A percentile compares a stretch with the other conserved stretches of the same genome.
phyloP scores from a whole-genome alignment of 2,888 invertebrate genomes.

The Pterostichus madidus region DNA sequence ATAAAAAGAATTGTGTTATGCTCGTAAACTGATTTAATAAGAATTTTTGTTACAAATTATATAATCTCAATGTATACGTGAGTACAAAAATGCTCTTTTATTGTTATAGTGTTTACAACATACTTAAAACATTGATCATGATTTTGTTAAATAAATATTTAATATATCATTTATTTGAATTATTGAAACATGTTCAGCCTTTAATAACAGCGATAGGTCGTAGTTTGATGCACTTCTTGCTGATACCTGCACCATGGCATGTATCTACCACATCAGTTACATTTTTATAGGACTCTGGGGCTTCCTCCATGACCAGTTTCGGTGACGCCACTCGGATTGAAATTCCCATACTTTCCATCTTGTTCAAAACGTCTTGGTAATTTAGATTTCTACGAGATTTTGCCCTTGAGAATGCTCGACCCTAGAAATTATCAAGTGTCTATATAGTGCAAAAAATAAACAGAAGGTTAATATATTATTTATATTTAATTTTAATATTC shows the following conservation, averaged over 20 bases:
- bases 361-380: slow-evolving; percentile 92
- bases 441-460: too few relatives aligned
- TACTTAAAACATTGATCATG: slow-evolving; percentile 4
- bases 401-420: slow-evolving; percentile 96
- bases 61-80: slow-evolving; percentile 28
- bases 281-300: slow-evolving; percentile 99
- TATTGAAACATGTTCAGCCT: slow-evolving; percentile 82
- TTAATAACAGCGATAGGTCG: slow-evolving; percentile 99
- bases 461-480: too few relatives aligned
- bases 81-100: slow-evolving; percentile 32
- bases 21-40: slow-evolving; percentile 23
- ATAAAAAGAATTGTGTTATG: neutral
- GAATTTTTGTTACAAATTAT: slow-evolving; percentile 3
- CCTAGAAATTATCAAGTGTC: slow-evolving; percentile 82
- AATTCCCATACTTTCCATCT: slow-evolving; percentile 91
- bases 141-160: slow-evolving; percentile 27
- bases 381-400: slow-evolving; percentile 97
- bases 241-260: slow-evolving; percentile 98
- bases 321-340: slow-evolving; percentile 99
- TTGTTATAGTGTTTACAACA: slow-evolving; percentile 8
- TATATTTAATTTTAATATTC: too few relatives aligned
- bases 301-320: slow-evolving; percentile 99
- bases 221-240: slow-evolving; percentile 97
- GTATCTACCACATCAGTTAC: slow-evolving; percentile 99
- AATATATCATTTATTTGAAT: neutral